Conservation (phyloP, 2,888 invertebrate genomes). For the Hydrotaea diabolus region DNA sequence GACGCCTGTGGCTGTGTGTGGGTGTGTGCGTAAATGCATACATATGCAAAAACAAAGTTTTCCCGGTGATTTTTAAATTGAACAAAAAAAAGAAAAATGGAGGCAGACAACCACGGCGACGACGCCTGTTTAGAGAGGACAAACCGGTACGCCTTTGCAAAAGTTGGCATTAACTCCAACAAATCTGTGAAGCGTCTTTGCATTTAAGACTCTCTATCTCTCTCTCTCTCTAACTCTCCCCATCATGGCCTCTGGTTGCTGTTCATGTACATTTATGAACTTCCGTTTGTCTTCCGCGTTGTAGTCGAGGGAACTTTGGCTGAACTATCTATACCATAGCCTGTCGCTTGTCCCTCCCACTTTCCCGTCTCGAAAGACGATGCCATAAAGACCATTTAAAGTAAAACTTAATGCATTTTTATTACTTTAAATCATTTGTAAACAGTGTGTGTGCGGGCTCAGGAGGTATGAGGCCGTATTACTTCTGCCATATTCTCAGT, state of each 20-base stretch:
- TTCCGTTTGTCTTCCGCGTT: neutral
- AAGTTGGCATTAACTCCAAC: too few relatives aligned
- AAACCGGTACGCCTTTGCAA: neutral
- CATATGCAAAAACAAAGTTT: too few relatives aligned
- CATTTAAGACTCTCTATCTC: neutral
- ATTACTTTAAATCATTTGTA: neutral
- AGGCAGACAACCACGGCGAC: neutral
- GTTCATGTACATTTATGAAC: neutral
- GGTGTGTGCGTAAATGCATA: too few relatives aligned
- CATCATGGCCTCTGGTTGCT: neutral
- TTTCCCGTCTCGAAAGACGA: too few relatives aligned
- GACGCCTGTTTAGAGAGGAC: neutral
- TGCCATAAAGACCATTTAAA: slow-evolving; percentile 20
- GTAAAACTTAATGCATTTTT: slow-evolving; percentile 18
- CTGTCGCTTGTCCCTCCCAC: neutral
- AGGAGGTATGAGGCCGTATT: too few relatives aligned
- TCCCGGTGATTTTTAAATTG: too few relatives aligned
- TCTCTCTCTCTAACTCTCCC: neutral
- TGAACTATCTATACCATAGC: too few relatives aligned
- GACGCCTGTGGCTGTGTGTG: too few relatives aligned
- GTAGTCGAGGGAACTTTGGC: too few relatives aligned
- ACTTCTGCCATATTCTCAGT: too few relatives aligned
- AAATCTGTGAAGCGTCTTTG: too few relatives aligned
- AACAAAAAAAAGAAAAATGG: too few relatives aligned
- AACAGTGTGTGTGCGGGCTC: neutral